phyloP scores from a whole-genome alignment of 2,113 vertebrate genomes.

The Seriola rivoliana region DNA sequence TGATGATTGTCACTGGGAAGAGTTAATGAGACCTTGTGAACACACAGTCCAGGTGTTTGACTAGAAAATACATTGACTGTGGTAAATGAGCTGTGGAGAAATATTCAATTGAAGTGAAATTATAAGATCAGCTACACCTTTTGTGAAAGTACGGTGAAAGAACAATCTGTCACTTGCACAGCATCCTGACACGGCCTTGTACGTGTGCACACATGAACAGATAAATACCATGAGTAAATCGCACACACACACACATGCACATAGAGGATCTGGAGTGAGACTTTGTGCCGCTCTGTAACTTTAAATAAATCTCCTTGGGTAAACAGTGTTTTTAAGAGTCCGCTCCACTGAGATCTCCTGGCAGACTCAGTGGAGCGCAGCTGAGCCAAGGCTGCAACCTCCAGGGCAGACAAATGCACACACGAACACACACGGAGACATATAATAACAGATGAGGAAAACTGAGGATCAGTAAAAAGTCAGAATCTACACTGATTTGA shows the following conservation, averaged over 20 bases:
- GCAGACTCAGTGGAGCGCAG: constrained; percentile 72
- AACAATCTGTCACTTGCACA: background rate
- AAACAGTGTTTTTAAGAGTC: constrained; percentile 74
- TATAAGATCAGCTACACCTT: background rate
- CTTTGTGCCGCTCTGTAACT: constrained; percentile 54
- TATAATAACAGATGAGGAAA: constrained; percentile 58
- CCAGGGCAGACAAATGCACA: constrained; percentile 54
- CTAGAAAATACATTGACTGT: background rate
- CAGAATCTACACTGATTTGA: constrained; percentile 41
- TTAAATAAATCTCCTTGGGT: constrained; percentile 77
- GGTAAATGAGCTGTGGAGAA: constrained; percentile 14
- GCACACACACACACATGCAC: constrained; percentile 10
- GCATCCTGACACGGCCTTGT: background rate
- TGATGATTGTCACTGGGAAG: constrained; percentile 2
- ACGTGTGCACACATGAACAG: background rate
- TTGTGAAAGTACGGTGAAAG: background rate
- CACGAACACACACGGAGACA: constrained; percentile 23
- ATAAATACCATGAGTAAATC: constrained; percentile 10
- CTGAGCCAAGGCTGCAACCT: constrained; percentile 63
- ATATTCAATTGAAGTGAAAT: constrained; percentile 7
- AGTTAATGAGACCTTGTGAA: constrained; percentile 20
- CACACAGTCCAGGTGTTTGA: background rate
- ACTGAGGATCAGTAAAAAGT: constrained; percentile 45
- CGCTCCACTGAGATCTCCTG: constrained; percentile 70
- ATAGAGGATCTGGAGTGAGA: constrained; percentile 8